phyloP scores from a whole-genome alignment of 2,888 invertebrate species.

The Phyllotreta striolata region DNA sequence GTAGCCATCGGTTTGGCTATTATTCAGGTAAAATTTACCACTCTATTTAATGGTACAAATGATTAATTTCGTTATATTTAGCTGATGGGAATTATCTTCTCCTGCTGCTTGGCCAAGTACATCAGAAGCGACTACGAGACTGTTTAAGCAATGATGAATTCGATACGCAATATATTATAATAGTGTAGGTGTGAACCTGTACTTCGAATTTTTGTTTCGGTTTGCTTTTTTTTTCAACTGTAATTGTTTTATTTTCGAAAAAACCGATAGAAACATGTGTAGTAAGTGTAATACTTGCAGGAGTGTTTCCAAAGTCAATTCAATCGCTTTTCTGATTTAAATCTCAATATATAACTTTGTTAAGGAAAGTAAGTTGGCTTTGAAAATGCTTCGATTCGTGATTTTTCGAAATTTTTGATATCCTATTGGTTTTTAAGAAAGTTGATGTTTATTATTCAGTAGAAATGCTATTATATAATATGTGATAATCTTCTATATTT shows the following conservation, averaged over 20 bases:
- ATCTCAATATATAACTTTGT: too few relatives aligned
- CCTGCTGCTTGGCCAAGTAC: slow-evolving; percentile 89
- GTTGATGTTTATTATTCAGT: too few relatives aligned
- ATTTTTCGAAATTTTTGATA: too few relatives aligned
- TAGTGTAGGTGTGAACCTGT: not conserved
- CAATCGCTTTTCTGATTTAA: too few relatives aligned
- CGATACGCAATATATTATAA: not conserved
- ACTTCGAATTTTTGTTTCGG: not conserved
- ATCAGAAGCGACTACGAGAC: slow-evolving; percentile 68
- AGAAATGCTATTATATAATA: too few relatives aligned
- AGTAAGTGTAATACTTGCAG: too few relatives aligned
- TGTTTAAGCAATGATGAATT: slow-evolving; percentile 43
- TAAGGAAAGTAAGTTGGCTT: too few relatives aligned
- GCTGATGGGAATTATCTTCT: slow-evolving; percentile 87
- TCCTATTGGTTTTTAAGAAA: too few relatives aligned
- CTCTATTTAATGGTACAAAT: slow-evolving; percentile 1
- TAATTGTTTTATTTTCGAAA: not conserved
- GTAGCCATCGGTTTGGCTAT: slow-evolving; percentile 84
- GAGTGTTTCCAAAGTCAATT: too few relatives aligned
- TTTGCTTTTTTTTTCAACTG: not conserved
- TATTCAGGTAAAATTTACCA: slow-evolving; percentile 74
- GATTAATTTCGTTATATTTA: slow-evolving; percentile 60
- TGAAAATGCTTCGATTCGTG: too few relatives aligned
- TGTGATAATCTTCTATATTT: too few relatives aligned
- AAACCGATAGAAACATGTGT: too few relatives aligned